A percentile compares a stretch with the other conserved stretches of the same genome.
phyloP scores from a whole-genome alignment of 2,113 vertebrate genomes.

The Sminthopsis crassicaudata region DNA sequence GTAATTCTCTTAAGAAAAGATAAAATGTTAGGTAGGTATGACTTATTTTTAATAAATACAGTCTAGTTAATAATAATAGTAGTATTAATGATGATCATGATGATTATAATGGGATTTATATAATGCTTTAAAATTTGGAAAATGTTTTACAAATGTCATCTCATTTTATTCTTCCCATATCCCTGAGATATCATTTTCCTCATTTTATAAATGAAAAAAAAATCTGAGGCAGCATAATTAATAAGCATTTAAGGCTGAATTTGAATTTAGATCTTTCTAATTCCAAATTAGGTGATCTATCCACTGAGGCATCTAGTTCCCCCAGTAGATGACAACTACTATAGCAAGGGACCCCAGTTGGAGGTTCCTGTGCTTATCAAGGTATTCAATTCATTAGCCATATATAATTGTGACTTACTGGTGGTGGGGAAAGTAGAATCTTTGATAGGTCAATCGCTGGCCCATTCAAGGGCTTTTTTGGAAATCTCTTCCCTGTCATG shows the following conservation, averaged over 20 bases:
- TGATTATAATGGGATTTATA: neutral
- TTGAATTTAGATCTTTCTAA: neutral
- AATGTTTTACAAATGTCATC: neutral
- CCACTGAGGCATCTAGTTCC: neutral
- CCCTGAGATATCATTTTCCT: neutral
- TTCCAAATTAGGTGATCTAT: neutral
- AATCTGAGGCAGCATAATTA: neutral
- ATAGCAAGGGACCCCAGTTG: neutral
- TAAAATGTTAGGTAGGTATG: neutral
- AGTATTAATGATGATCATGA: neutral
- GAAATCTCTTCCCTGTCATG: neutral
- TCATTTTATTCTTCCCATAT: neutral
- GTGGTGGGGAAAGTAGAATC: neutral
- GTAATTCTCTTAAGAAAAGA: neutral
- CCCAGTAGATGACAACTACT: neutral
- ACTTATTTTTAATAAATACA: neutral
- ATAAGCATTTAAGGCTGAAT: neutral
- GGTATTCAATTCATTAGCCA: too few species aligned
- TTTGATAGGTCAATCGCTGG: neutral
- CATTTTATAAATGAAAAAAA: neutral
- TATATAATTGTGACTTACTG: too few species aligned
- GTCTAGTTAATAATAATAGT: neutral
- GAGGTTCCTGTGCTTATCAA: too few species aligned
- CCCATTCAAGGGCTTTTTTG: constrained; percentile 4
- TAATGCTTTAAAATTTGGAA: neutral